Base-by-base conservation (phyloP, 2,888 invertebrate genomes). In the Mimumesa dahlbomi region DNA sequence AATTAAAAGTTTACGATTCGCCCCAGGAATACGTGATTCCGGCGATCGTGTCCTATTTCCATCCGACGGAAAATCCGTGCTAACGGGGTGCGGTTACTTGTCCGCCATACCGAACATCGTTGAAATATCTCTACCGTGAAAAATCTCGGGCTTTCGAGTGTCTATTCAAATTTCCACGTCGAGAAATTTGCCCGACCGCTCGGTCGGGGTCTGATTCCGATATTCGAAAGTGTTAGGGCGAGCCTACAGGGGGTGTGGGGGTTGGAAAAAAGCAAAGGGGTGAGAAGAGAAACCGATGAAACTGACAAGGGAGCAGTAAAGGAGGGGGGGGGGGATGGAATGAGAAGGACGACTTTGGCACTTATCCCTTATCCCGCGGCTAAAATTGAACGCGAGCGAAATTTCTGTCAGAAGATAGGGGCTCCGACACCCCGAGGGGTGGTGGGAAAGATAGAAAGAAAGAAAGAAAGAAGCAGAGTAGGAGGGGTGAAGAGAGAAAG, bases 371-470 rank as follows among this genome's bases (percentile, higher is more conserved):
- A 80, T 76, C 78, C 74, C 64, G 78, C 67, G 78, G 76, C 71
- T 76, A 76, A 78, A 78, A 81, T 80, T 82, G 81, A 76, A 75
- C 67, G 71, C 67, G 69, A 65, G 61, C 66, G 70, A 77, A 80
- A 80, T 78, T 80, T 78, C 66, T 72, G 70, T 53, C 48, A 56
- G 45, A 46, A 66, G 49, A 63, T 34, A 59, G 63, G 67, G 50
- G 54, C 48, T 45, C 53, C 66, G 66, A 71, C 74, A 74, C 65
- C 65, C 65, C 46, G 38, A 54, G 46, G 61, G 38, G 22, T 22
- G 16, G 45, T 14, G 22, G 38, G 45, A 18, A 19, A 5, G 42
- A 7, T 45, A 65, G 14, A 21, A 48, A 57, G 34, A 25, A 22
- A 16, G 38, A 13, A n/a, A 21, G 38, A 18, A 14, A 16, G 31